phyloP scores from a whole-genome alignment of 2,888 invertebrate genomes.

The Flexamia atlantica region DNA sequence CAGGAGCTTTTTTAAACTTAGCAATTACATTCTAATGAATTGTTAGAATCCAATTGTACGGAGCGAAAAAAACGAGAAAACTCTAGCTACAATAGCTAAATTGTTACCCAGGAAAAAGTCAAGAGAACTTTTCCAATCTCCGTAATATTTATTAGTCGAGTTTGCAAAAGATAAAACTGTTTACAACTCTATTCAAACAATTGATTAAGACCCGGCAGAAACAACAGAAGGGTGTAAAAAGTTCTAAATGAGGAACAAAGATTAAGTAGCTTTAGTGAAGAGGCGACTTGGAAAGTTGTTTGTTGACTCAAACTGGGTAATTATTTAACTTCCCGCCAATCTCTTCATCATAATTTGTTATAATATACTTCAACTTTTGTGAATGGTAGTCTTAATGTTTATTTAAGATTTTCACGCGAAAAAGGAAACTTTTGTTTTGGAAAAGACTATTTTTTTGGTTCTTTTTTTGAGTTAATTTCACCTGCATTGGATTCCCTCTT shows the following conservation, averaged over 20 bases:
- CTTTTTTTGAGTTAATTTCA: too few relatives aligned
- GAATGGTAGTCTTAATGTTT: not conserved
- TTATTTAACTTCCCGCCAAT: slow-evolving; percentile 8
- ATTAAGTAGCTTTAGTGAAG: slow-evolving; percentile 41
- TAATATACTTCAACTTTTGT: not conserved
- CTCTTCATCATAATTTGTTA: not conserved
- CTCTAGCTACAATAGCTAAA: not conserved
- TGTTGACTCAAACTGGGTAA: slow-evolving; percentile 25
- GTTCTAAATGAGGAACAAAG: slow-evolving; percentile 20
- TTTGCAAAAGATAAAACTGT: slow-evolving; percentile 34
- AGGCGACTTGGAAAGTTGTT: not conserved
- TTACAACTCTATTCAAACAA: slow-evolving; percentile 38
- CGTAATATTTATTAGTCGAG: slow-evolving; percentile 22
- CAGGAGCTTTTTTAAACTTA: too few relatives aligned
- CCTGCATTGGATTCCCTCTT: too few relatives aligned
- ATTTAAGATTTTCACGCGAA: not conserved
- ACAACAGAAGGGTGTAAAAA: slow-evolving; percentile 13
- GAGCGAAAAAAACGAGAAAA: too few relatives aligned
- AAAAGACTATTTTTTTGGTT: too few relatives aligned
- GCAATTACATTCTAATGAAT: too few relatives aligned
- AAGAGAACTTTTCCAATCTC: slow-evolving; percentile 31
- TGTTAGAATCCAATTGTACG: too few relatives aligned
- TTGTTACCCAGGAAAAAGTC: not conserved
- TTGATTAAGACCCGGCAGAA: slow-evolving; percentile 36
- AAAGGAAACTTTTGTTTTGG: too few relatives aligned